Conservation (phyloP, 2,113 vertebrate genomes). For the Chinchilla lanigera region DNA sequence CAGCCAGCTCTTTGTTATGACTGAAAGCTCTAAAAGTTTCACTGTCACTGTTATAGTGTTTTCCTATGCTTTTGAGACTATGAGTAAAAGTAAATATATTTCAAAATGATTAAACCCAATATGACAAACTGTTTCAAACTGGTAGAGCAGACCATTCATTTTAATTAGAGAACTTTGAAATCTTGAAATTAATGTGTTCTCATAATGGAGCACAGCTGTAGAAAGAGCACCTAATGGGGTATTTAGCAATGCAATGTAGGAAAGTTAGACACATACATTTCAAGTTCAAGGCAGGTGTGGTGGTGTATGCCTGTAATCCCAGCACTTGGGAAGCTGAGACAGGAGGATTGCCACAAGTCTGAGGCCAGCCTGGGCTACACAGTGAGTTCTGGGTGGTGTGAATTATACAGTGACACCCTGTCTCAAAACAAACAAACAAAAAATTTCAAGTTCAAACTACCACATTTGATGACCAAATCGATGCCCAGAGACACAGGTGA, state of each 20-base stretch:
- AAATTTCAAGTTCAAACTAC: not conserved
- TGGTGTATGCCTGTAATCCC: too few species aligned
- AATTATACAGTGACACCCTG: too few species aligned
- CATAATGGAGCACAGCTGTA: not conserved
- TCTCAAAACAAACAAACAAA: not conserved
- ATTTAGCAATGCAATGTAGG: not conserved
- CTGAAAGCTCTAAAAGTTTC: not conserved
- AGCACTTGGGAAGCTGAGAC: too few species aligned
- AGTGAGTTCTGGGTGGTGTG: too few species aligned
- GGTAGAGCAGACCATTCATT: conserved; percentile 26
- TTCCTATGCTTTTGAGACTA: not conserved
- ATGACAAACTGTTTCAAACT: not conserved
- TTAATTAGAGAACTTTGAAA: not conserved
- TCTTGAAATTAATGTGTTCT: conserved; percentile 38
- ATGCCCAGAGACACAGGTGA: not conserved
- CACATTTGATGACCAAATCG: not conserved
- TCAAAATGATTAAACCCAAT: conserved; percentile 32
- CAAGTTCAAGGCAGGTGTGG: too few species aligned
- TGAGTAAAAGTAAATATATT: conserved; percentile 16
- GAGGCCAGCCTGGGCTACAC: too few species aligned
- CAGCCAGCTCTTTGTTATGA: not conserved
- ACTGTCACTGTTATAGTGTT: not conserved
- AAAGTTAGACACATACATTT: not conserved
- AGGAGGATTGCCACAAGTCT: too few species aligned
- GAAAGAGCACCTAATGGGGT: not conserved